These are phyloP conservation scores for Holothuria scabra DNA, from an alignment of 53 echinoderm and acorn worm genomes.

Conservation along the genomic window DNA sequence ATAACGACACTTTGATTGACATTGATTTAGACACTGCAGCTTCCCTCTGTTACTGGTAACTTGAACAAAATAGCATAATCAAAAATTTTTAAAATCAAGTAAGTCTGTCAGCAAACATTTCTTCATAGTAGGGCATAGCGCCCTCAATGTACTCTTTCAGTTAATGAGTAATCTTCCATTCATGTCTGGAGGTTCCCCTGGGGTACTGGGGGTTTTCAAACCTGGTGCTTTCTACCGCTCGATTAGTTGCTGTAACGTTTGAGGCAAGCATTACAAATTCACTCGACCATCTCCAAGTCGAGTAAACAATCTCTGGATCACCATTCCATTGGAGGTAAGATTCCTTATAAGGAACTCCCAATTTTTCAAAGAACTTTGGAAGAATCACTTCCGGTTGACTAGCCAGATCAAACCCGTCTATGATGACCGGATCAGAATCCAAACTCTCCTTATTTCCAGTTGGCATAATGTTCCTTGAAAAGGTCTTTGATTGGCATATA, in stretches of 20 bases:
- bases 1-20: too few species aligned
- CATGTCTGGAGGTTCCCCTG: background rate
- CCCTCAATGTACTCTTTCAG: background rate
- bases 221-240: background rate
- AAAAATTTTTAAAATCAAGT: too few species aligned
- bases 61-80: too few species aligned
- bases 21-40: too few species aligned
- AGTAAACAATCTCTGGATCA: constrained; percentile 7
- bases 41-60: too few species aligned
- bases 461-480: background rate
- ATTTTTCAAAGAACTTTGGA: constrained; percentile 4
- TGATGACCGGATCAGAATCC: background rate
- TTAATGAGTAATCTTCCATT: background rate
- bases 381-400: background rate
- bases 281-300: constrained; percentile 13
- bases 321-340: constrained; percentile 1
- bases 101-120: background rate
- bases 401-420: background rate
- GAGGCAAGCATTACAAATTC: background rate
- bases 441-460: background rate
- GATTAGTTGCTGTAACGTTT: background rate
- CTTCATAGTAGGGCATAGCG: constrained; percentile 19
- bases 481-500: background rate
- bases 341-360: constrained; percentile 10
- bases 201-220: background rate